Evolutionary conservation across 2,797 vertebrate genomes (phyloP).

Genomic region (Sebastes iracundus): DNA sequence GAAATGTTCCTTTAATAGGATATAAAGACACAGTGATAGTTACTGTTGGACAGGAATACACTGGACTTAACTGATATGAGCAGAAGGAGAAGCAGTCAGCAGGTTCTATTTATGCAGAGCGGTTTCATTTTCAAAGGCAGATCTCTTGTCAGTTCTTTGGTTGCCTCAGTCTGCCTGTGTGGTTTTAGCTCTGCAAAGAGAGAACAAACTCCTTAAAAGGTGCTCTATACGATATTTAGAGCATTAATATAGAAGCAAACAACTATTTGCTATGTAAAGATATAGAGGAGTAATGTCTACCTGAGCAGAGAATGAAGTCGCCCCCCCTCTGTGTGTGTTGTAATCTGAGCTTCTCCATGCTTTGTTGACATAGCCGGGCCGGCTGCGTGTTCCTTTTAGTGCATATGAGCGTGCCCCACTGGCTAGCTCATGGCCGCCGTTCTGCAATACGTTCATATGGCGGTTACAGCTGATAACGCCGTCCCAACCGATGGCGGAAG

Average conservation of each 20-base stretch:
- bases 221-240: no score
- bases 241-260: no score
- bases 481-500: no score
- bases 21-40: neutral
- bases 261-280: no score
- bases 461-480: no score
- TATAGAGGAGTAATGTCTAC: neutral
- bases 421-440: no score
- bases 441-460: rapidly evolving
- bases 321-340: neutral
- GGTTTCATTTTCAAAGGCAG: neutral
- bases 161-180: neutral
- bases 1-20: neutral
- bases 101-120: neutral
- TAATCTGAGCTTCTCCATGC: neutral
- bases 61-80: neutral
- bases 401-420: no score
- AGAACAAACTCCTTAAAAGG: neutral
- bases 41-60: neutral
- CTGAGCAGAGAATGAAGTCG: neutral
- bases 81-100: neutral
- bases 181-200: neutral
- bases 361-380: no score
- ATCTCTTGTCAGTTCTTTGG: neutral
- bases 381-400: no score